Evolutionary conservation across 1,140 invertebrate species (phyloP), one percentile per base, ranked within the genome.

Genomic region (Heliconius hermathena): DNA sequence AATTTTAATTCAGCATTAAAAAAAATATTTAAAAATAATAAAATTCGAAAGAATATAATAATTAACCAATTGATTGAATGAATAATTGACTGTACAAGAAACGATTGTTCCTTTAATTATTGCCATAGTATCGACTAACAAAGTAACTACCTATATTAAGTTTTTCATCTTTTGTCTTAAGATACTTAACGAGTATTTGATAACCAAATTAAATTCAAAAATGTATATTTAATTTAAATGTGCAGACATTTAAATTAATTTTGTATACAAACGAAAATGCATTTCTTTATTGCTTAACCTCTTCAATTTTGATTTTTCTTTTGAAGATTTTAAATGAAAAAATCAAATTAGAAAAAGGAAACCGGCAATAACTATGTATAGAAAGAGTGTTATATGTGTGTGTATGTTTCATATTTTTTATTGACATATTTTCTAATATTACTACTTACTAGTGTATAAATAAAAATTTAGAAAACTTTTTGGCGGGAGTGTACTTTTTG

Each of bases 21-120:
- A 41, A 16, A 16, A 13, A 13, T 13, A 4, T 46, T 4, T 16
- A 5, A 6, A 66, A 29, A 66, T 29, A 29, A 66, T 29, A 66
- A 66, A 9, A 22, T 6, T 66, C 22, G 60, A 29, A 66, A 3
- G 60, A 66, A 16, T 66, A 29, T 66, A 66, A 26, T 26, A 29
- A 66, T 29, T 66, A 66, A 66, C 26, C 18, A 18, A 77, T 77
- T 71, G 52, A 46, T 73, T 80, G 52, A 76, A 76, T 81, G 60
- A 41, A 79, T 88, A 88, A 88, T 88, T 88, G 87, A 88, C 87
- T 81, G 79, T 76, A 77, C 71, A 85, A 84, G 85, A 88, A 88
- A 86, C 85, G 46, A 33, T 57, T 72, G 81, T 84, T 87, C 77
- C 81, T 81, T 81, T 78, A 77, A 80, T 88, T 84, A 87, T 85